A percentile compares a stretch with the other conserved stretches of the same genome.
These are phyloP conservation scores for Netelia melanura DNA, from an alignment of 2,888 invertebrate genomes.

Conservation along the genomic window DNA sequence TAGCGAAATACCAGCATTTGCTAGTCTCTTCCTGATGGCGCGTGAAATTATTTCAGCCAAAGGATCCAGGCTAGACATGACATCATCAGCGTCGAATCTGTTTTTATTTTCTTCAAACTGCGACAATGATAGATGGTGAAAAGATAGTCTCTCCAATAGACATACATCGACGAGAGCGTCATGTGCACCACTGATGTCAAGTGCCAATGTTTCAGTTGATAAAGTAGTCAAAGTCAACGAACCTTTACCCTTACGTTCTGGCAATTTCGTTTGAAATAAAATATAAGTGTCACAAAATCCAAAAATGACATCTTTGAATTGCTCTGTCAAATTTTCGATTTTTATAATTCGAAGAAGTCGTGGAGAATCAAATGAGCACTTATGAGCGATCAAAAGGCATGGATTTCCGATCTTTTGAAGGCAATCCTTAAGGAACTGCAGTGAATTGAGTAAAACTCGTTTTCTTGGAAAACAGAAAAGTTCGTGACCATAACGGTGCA, in stretches of 20 bases:
- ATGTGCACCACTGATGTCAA: slow-evolving; percentile 17
- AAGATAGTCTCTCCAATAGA: slow-evolving; percentile 24
- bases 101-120: slow-evolving; percentile 27
- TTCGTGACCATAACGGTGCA: slow-evolving; percentile 13
- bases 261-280: slow-evolving; percentile 30
- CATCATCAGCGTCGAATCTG: slow-evolving; percentile 28
- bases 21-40: slow-evolving; percentile 30
- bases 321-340: slow-evolving; percentile 9
- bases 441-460: not conserved
- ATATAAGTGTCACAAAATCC: slow-evolving; percentile 38
- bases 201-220: slow-evolving; percentile 23
- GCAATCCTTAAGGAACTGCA: slow-evolving; percentile 8
- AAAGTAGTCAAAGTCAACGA: slow-evolving; percentile 30
- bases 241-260: slow-evolving; percentile 27
- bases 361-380: slow-evolving; percentile 37
- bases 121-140: slow-evolving; percentile 27
- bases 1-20: slow-evolving; percentile 28
- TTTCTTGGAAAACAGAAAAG: not conserved
- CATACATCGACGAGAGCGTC: slow-evolving; percentile 37
- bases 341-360: slow-evolving; percentile 29
- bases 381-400: slow-evolving; percentile 27
- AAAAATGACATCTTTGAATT: slow-evolving; percentile 13
- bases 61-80: slow-evolving; percentile 37
- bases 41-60: slow-evolving; percentile 20
- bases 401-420: slow-evolving; percentile 24